These are phyloP conservation scores for Vespertilio murinus DNA, from an alignment of 2,797 vertebrate species.

Conservation along the genomic window DNA sequence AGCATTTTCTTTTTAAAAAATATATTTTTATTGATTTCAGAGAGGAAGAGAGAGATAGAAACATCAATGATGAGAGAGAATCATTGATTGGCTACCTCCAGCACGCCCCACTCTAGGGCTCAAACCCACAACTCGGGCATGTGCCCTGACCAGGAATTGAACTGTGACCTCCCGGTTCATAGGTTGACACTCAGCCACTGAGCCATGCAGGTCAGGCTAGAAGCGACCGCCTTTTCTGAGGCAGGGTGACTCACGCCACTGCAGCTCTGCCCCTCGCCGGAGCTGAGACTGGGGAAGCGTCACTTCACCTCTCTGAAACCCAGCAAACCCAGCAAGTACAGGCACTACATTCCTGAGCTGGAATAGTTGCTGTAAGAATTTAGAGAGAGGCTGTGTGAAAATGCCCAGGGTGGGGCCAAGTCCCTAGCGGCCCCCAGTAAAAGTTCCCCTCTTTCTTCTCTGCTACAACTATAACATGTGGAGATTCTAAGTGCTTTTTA, in stretches of 20 bases:
- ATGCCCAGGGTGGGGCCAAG: neutral
- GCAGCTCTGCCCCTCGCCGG: neutral
- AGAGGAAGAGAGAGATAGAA: too few species aligned
- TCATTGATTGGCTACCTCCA: too few species aligned
- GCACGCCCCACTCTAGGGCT: too few species aligned
- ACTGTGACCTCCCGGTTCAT: too few species aligned
- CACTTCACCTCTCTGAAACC: neutral
- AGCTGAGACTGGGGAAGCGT: neutral
- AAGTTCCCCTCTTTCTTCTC: neutral
- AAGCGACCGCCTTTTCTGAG: neutral
- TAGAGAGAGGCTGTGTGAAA: neutral
- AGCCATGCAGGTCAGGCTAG: neutral
- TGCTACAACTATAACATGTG: neutral
- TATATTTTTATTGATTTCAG: too few species aligned
- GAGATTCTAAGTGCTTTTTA: neutral
- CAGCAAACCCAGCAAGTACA: neutral
- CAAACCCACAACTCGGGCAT: too few species aligned
- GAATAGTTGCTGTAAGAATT: neutral
- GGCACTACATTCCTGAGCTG: neutral
- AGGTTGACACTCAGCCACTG: too few species aligned
- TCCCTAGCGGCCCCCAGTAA: neutral
- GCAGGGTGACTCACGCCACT: neutral
- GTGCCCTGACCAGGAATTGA: too few species aligned
- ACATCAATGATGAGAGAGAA: too few species aligned
- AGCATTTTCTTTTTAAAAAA: neutral